These are phyloP conservation scores for Dexiosoma caninum DNA, from an alignment of 2,888 invertebrate genomes.

Conservation along the genomic window DNA sequence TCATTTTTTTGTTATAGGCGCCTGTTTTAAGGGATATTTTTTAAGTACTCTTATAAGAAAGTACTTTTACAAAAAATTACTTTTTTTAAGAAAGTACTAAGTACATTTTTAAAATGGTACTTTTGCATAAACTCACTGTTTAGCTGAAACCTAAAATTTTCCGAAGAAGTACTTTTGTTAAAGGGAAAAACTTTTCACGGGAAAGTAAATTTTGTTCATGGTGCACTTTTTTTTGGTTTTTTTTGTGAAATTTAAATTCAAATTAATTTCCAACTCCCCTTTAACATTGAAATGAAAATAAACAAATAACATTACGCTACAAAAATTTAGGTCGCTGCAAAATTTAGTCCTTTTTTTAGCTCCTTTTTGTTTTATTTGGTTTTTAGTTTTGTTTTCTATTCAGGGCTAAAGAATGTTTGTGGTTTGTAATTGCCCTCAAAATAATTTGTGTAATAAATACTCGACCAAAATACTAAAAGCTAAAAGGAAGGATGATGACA, in stretches of 20 bases:
- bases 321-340: conserved; percentile 59
- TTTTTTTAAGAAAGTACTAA: no score
- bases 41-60: no score
- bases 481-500: conserved; percentile 56
- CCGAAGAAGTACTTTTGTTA: no score
- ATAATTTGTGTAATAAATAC: conserved; percentile 62
- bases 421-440: conserved; percentile 61
- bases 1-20: no score
- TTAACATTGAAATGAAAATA: not conserved
- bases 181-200: no score
- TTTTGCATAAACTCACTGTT: no score
- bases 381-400: conserved; percentile 40
- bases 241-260: not conserved
- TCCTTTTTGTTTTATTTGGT: conserved; percentile 13
- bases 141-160: no score
- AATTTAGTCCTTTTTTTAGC: conserved; percentile 1
- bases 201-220: no score
- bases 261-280: not conserved
- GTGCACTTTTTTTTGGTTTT: no score
- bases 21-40: no score
- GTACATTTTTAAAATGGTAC: no score
- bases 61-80: no score
- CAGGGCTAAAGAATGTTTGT: conserved; percentile 57
- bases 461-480: conserved; percentile 39
- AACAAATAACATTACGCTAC: conserved; percentile 10